Evolutionary conservation across 2,888 invertebrate genomes (phyloP), one percentile per base, ranked within the genome.

Genomic region (Mimumesa dahlbomi): DNA sequence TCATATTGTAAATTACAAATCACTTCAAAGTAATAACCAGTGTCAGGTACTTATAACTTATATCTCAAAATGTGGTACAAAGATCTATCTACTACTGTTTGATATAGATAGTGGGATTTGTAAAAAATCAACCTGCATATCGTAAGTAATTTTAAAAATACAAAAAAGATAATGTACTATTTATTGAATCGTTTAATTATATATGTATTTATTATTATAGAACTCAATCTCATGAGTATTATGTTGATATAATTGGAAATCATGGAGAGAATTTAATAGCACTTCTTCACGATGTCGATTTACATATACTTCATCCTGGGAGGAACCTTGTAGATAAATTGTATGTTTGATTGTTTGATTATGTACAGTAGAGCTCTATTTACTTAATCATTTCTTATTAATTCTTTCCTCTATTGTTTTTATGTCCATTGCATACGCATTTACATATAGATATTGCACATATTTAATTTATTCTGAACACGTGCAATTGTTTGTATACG

Each of bases 181-280:
- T 14, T 2, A 31, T 16, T 22, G 46, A 42, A n/a, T n/a, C n/a
- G n/a, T 21, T 45, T 9, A 0, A 22, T 14, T 42, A 21, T 11
- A 14, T 14, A 38, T 49, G 11, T 42, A n/a, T 13, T 6, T 56
- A 18, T 52, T 66, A 25, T 61, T 57, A 58, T 43, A 75, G 70
- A 50, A 64, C 52, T 4, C 14, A 50, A 4, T 67, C 59, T 11
- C 73, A 66, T 42, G 82, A 86, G 16, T 89, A 89, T 82, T 83
- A 81, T 53, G 62, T 88, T n/a, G 89, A 89, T 52, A 76, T 87
- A 63, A 80, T 88, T 71, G 88, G 87, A 49, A 88, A 88, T 75
- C 22, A 83, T 68, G 89, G 85, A 4, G 81, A 87, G 1, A 89
- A 89, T 75, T 76, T 88, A n/a, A 77, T 89, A 74, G 88, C 82